phyloP scores from a whole-genome alignment of 64 coral and sea anemone genomes.

The Montipora efflorescens region DNA sequence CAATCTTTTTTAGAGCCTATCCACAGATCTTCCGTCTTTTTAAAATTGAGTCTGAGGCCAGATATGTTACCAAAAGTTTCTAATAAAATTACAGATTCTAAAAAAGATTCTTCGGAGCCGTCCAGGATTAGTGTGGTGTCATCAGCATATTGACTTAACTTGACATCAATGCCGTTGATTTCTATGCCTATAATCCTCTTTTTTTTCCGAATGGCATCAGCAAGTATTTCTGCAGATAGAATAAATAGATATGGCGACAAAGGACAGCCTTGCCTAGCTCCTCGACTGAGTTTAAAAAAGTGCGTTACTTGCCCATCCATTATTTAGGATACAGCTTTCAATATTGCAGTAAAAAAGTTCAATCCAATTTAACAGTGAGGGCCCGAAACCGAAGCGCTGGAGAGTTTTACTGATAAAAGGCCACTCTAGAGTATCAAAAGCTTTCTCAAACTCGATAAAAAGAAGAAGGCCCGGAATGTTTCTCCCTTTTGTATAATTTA shows the following conservation, averaged over 20 bases:
- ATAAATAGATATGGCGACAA: no score
- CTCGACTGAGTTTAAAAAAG: constrained; percentile 9
- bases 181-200: neutral
- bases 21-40: neutral
- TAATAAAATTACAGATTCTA: no score
- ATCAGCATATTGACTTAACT: constrained; percentile 7
- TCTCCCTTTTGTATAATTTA: no score
- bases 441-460: no score
- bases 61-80: no score
- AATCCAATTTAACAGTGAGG: constrained; percentile 2
- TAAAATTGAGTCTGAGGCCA: neutral
- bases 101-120: no score
- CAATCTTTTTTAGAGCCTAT: no score
- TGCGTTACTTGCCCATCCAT: neutral
- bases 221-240: neutral
- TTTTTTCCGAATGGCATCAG: neutral
- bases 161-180: neutral
- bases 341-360: neutral
- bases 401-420: constrained; percentile 12
- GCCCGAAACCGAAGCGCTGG: neutral
- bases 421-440: no score
- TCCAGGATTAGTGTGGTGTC: no score
- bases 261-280: neutral
- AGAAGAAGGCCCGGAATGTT: no score
- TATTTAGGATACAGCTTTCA: no score